Conservation (phyloP, 1,140 invertebrate species). For the Paraescarpia echinospica region DNA sequence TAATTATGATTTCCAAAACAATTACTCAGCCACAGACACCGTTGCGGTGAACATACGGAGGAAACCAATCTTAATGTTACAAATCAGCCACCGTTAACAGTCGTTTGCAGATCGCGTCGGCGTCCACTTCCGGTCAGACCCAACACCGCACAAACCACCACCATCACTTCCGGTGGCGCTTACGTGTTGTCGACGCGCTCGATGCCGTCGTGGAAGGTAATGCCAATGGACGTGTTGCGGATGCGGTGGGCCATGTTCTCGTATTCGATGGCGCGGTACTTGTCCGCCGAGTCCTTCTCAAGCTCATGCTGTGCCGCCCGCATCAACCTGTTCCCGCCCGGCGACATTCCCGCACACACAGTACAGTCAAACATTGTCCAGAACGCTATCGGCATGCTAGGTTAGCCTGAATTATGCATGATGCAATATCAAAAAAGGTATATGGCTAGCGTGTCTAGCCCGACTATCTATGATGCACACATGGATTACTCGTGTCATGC, state of each 20-base stretch:
- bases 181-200: conserved; percentile 86
- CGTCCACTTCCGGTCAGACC: neutral
- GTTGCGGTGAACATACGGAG: neutral
- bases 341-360: neutral
- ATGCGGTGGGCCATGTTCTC: conserved; percentile 79
- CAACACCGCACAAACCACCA: neutral
- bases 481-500: neutral
- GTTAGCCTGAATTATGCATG: too few relatives aligned
- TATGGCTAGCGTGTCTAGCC: too few relatives aligned
- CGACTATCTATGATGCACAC: neutral
- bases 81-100: neutral
- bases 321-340: conserved; percentile 44
- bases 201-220: conserved; percentile 88
- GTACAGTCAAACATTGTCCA: neutral
- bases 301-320: conserved; percentile 74
- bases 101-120: neutral
- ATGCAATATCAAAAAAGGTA: too few relatives aligned
- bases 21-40: neutral
- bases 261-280: conserved; percentile 83
- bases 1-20: neutral
- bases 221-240: conserved; percentile 80
- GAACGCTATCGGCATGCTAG: too few relatives aligned
- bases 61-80: neutral
- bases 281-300: conserved; percentile 84
- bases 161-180: conserved; percentile 34